These are phyloP conservation scores for Saccopteryx bilineata DNA, from an alignment of 2,113 vertebrate genomes.

Conservation along the genomic window DNA sequence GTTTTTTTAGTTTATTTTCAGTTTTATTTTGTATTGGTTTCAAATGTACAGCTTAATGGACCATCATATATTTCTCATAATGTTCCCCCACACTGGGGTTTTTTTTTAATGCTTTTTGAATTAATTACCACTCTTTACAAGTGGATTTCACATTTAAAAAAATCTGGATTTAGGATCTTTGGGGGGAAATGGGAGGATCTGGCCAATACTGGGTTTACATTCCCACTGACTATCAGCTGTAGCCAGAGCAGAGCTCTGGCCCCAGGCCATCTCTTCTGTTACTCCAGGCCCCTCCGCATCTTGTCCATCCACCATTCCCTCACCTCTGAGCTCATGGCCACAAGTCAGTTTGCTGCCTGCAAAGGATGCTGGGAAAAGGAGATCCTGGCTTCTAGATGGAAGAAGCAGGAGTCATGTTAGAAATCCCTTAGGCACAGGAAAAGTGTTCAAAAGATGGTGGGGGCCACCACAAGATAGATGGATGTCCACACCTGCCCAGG, in stretches of 20 bases:
- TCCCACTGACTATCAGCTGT: not conserved
- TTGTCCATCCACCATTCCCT: not conserved
- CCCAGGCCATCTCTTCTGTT: not conserved
- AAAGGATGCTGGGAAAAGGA: not conserved
- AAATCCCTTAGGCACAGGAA: not conserved
- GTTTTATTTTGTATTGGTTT: not conserved
- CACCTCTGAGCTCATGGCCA: not conserved
- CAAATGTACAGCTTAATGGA: not conserved
- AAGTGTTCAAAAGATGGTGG: not conserved
- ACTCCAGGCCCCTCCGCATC: not conserved
- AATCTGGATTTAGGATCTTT: not conserved
- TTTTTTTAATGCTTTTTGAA: not conserved
- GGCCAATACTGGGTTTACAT: not conserved
- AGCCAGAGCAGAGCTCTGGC: not conserved
- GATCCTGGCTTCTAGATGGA: not conserved
- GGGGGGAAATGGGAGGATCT: rapidly evolving
- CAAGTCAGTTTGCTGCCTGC: not conserved
- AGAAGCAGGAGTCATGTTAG: not conserved
- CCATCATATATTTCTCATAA: not conserved
- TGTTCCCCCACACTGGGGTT: not conserved
- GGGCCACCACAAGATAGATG: too few relatives aligned
- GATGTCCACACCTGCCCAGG: not conserved
- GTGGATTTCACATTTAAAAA: not conserved
- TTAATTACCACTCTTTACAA: not conserved
- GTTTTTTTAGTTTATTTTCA: not conserved